A percentile compares a stretch with the other conserved stretches of the same genome.
Conservation (phyloP, 2,888 invertebrate genomes). For the Imbricaverruca yamaguchii region DNA sequence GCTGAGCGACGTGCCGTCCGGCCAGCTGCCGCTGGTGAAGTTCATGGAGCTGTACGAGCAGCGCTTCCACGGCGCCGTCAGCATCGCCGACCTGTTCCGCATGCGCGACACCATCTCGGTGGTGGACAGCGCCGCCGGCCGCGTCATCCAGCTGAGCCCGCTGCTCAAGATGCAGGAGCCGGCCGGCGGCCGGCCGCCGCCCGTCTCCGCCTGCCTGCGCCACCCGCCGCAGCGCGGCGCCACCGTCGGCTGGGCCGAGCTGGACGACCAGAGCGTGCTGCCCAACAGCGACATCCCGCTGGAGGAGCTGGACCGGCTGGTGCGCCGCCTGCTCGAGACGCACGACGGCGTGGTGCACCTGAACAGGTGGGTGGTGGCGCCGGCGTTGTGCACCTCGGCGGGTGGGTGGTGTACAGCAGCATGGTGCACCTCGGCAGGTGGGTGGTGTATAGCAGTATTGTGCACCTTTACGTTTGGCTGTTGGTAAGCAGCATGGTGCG, state of each 20-base stretch:
- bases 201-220: slow-evolving; percentile 27
- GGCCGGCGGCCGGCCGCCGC: slow-evolving; percentile 33
- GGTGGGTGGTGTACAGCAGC: no score
- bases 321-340: slow-evolving; percentile 58
- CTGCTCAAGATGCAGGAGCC: slow-evolving; percentile 54
- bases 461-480: no score
- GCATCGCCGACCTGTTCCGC: slow-evolving; percentile 48
- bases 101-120: slow-evolving; percentile 69
- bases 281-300: slow-evolving; percentile 54
- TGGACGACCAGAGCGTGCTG: slow-evolving; percentile 55
- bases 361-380: slow-evolving; percentile 53
- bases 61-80: slow-evolving; percentile 62
- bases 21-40: slow-evolving; percentile 67
- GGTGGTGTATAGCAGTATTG: no score
- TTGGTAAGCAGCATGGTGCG: no score
- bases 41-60: slow-evolving; percentile 75
- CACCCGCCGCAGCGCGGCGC: slow-evolving; percentile 47
- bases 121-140: slow-evolving; percentile 54
- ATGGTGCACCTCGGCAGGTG: no score
- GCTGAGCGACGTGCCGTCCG: slow-evolving; percentile 64
- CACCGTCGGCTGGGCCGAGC: slow-evolving; percentile 61
- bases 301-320: slow-evolving; percentile 54
- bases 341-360: slow-evolving; percentile 72
- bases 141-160: slow-evolving; percentile 61
- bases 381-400: no score